These are phyloP conservation scores for Enteromius trimaculatus DNA, from an alignment of 2,797 vertebrate species.

Conservation along the genomic window DNA sequence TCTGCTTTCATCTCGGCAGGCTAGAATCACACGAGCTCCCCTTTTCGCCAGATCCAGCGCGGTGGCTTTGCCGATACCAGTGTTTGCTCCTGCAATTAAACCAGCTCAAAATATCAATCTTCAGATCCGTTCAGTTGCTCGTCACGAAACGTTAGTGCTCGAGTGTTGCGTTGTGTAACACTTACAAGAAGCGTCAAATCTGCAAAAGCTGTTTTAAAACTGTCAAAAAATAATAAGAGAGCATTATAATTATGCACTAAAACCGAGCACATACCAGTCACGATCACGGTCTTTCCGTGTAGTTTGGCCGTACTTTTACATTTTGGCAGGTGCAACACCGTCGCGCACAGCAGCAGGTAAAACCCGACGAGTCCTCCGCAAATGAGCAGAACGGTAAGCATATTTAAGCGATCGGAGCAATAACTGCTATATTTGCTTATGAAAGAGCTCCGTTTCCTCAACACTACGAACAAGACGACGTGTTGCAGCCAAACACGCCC, in stretches of 20 bases:
- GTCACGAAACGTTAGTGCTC: background rate
- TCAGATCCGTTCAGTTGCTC: background rate
- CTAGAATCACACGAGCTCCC: constrained; percentile 88
- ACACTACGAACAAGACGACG: background rate
- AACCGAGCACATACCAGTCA: constrained; percentile 53
- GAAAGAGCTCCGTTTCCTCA: background rate
- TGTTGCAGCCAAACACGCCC: background rate
- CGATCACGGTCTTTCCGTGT: constrained; percentile 55
- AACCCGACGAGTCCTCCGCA: constrained; percentile 19
- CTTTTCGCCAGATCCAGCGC: constrained; percentile 86
- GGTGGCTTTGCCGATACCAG: constrained; percentile 86
- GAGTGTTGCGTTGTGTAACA: background rate
- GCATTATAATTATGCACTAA: no score
- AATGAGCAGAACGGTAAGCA: constrained; percentile 39
- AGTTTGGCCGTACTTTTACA: constrained; percentile 52
- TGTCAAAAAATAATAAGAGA: no score
- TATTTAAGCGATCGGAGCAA: background rate
- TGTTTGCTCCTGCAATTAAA: constrained; percentile 80
- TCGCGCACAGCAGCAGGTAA: constrained; percentile 39
- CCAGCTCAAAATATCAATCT: background rate
- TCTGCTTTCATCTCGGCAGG: constrained; percentile 77
- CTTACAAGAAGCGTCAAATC: background rate
- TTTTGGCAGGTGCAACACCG: constrained; percentile 42
- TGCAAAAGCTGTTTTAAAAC: background rate
- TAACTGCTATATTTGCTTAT: background rate